phyloP scores from a whole-genome alignment of 2,888 invertebrate genomes.

The Rhorus exstirpatorius region DNA sequence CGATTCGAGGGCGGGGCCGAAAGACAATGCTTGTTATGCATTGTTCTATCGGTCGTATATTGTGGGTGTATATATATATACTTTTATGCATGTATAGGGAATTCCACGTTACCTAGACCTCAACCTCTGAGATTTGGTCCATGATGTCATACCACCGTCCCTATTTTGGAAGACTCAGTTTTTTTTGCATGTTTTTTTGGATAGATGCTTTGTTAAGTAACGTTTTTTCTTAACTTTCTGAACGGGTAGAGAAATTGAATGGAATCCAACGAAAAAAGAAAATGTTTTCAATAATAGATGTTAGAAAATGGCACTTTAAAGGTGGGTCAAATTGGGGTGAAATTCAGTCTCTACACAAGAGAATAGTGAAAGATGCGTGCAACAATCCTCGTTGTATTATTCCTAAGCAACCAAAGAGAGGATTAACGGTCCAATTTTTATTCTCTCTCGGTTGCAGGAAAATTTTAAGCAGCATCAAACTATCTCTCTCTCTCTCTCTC shows the following conservation, averaged over 20 bases:
- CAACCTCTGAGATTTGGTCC: too few relatives aligned
- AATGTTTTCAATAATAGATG: too few relatives aligned
- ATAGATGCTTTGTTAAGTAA: too few relatives aligned
- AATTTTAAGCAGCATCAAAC: neutral
- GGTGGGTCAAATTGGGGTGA: too few relatives aligned
- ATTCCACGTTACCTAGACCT: slow-evolving; percentile 51
- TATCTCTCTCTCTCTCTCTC: neutral
- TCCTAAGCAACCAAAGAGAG: slow-evolving; percentile 32
- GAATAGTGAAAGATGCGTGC: slow-evolving; percentile 58
- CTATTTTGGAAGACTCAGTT: too few relatives aligned
- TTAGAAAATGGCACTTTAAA: too few relatives aligned
- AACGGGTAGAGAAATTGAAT: too few relatives aligned
- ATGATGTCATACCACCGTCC: too few relatives aligned
- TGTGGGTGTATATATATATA: neutral
- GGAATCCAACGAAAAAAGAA: too few relatives aligned
- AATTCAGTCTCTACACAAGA: too few relatives aligned
- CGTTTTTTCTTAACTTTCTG: too few relatives aligned
- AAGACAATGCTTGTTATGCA: slow-evolving; percentile 84
- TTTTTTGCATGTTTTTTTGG: too few relatives aligned
- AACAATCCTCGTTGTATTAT: slow-evolving; percentile 42
- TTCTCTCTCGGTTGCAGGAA: slow-evolving; percentile 29
- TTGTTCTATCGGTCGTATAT: slow-evolving; percentile 75
- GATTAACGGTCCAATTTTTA: slow-evolving; percentile 64
- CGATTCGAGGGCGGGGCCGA: slow-evolving; percentile 78
- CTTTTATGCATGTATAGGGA: slow-evolving; percentile 63